phyloP scores from a whole-genome alignment of 2,888 invertebrate species.

The Nipponacmea schrenckii region DNA sequence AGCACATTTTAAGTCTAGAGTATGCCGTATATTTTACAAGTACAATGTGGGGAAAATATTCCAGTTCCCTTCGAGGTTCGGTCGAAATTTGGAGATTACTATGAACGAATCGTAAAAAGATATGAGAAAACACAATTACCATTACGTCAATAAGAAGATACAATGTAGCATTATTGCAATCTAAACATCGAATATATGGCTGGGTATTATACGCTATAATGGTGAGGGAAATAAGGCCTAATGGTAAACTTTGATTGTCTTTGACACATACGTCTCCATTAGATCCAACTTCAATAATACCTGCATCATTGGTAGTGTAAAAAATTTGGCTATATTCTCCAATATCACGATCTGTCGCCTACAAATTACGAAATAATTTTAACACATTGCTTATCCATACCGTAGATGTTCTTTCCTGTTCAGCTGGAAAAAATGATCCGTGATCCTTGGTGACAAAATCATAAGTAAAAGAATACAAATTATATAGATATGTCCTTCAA shows the following conservation, averaged over 20 bases:
- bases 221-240: conserved; percentile 8
- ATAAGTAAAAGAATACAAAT: too few relatives aligned
- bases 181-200: conserved; percentile 8
- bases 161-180: conserved; percentile 8
- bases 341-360: conserved; percentile 15
- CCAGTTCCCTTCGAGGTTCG: too few relatives aligned
- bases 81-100: too few relatives aligned
- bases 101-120: background rate
- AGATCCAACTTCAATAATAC: background rate
- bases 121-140: conserved; percentile 2
- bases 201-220: conserved; percentile 12
- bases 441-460: too few relatives aligned
- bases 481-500: too few relatives aligned
- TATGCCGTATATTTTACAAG: too few relatives aligned
- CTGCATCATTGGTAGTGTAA: conserved; percentile 11
- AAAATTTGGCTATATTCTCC: conserved; percentile 10
- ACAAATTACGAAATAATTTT: background rate
- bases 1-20: too few relatives aligned
- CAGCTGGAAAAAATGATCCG: too few relatives aligned
- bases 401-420: too few relatives aligned
- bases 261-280: conserved; percentile 8
- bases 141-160: conserved; percentile 5
- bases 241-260: background rate
- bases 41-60: too few relatives aligned
- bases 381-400: too few relatives aligned